A percentile compares a stretch with the other conserved stretches of the same genome.
Conservation (phyloP, 2,888 invertebrate species). For the Habrosyne pyritoides region DNA sequence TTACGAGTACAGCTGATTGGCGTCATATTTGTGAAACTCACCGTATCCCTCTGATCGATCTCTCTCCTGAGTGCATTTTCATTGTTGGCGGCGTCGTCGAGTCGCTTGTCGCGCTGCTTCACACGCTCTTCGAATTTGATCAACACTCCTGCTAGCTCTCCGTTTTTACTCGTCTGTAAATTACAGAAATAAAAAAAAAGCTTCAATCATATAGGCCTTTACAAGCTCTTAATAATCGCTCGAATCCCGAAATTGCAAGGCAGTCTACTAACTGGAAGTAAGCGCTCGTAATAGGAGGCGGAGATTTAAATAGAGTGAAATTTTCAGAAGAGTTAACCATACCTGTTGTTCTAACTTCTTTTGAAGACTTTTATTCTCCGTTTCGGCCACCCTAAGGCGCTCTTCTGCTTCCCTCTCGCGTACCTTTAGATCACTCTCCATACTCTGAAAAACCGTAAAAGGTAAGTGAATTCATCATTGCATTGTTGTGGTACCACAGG, state of each 20-base stretch:
- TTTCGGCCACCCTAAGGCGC: slow-evolving; percentile 52
- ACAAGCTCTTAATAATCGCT: too few relatives aligned
- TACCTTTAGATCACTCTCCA: slow-evolving; percentile 66
- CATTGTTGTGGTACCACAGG: too few relatives aligned
- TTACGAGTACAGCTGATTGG: too few relatives aligned
- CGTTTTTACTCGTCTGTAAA: slow-evolving; percentile 66
- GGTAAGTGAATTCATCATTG: not conserved
- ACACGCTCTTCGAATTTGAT: slow-evolving; percentile 78
- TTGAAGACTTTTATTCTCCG: slow-evolving; percentile 55
- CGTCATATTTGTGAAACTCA: slow-evolving; percentile 29
- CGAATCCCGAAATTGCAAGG: too few relatives aligned
- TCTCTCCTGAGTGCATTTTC: slow-evolving; percentile 58
- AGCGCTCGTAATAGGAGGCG: too few relatives aligned
- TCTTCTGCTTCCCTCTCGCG: slow-evolving; percentile 66
- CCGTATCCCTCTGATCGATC: slow-evolving; percentile 63
- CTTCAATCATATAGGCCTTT: too few relatives aligned
- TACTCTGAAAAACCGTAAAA: slow-evolving; percentile 44
- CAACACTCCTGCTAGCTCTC: slow-evolving; percentile 71
- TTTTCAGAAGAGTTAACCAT: too few relatives aligned
- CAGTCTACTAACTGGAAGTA: too few relatives aligned
- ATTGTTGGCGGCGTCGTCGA: slow-evolving; percentile 61
- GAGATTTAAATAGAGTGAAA: too few relatives aligned
- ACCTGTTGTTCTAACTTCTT: slow-evolving; percentile 77
- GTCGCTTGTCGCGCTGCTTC: slow-evolving; percentile 68
- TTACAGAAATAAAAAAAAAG: not conserved